These are phyloP conservation scores for Metellina segmentata DNA, from an alignment of 2,888 invertebrate genomes.

Conservation along the genomic window DNA sequence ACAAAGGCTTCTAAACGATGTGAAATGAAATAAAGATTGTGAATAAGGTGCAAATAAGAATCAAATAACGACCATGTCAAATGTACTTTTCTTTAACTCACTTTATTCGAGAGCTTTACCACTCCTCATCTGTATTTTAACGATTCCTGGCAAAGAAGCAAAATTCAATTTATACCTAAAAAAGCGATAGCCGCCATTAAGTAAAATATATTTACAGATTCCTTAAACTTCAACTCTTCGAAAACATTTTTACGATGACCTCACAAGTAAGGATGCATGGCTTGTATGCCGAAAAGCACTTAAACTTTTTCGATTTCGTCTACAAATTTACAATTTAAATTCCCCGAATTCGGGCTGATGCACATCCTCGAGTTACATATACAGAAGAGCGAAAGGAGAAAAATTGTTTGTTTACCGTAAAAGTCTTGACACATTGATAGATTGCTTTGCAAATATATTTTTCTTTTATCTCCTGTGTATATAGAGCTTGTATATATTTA, in stretches of 20 bases:
- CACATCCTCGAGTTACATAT: conserved; percentile 2
- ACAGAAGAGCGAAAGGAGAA: background rate
- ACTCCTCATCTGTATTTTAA: background rate
- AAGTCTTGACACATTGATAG: conserved; percentile 66
- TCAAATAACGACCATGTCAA: background rate
- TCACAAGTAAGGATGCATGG: background rate
- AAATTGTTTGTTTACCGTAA: conserved; percentile 52
- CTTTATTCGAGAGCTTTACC: background rate
- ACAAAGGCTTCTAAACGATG: background rate
- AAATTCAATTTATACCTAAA: background rate
- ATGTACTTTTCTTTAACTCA: background rate
- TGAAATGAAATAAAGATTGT: background rate
- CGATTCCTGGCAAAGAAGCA: background rate
- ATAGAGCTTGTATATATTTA: background rate
- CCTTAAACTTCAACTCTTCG: background rate
- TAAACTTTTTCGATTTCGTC: background rate
- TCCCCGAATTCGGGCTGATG: background rate
- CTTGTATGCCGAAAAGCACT: background rate
- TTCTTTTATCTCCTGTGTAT: background rate
- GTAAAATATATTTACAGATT: background rate
- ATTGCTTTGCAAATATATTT: conserved; percentile 41
- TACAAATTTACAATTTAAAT: conserved; percentile 70
- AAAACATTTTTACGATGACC: background rate
- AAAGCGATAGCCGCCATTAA: background rate
- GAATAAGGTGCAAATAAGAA: too few relatives aligned